Evolutionary conservation across 2,888 invertebrate species (phyloP).

Genomic region (Aspidiotus rigidus): DNA sequence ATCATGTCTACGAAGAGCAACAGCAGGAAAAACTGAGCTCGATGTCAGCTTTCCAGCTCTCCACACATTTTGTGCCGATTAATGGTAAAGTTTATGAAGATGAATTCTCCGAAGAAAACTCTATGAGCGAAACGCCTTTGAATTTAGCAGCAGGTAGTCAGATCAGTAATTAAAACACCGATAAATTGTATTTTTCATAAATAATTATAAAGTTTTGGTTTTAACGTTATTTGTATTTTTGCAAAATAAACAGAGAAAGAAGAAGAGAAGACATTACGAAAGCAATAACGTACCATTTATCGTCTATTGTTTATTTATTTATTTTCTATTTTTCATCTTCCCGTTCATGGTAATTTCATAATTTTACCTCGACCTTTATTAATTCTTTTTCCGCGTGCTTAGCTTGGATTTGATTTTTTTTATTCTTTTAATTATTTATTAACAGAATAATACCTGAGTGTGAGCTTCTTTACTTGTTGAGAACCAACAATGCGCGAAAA

Average conservation of each 20-base stretch:
- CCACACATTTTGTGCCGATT: constrained; percentile 31
- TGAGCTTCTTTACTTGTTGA: no score
- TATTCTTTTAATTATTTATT: no score
- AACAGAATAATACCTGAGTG: no score
- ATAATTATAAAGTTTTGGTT: background rate
- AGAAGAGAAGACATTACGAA: background rate
- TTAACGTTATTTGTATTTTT: background rate
- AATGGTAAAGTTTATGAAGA: constrained; percentile 20
- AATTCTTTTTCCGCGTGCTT: no score
- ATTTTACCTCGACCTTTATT: no score
- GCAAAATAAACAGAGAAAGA: background rate
- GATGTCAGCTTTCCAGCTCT: constrained; percentile 27
- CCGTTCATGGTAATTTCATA: background rate
- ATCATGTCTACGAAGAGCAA: constrained; percentile 11
- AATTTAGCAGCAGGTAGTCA: constrained; percentile 30
- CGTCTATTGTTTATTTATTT: background rate
- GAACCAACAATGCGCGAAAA: no score
- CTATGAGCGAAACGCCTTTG: constrained; percentile 28
- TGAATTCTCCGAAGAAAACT: constrained; percentile 23
- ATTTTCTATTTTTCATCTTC: constrained; percentile 10
- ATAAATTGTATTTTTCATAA: constrained; percentile 1
- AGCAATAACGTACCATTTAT: background rate
- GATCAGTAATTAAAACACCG: no score
- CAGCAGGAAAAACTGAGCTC: constrained; percentile 14
- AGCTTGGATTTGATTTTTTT: no score